A percentile compares a stretch with the other conserved stretches of the same genome.
These are phyloP conservation scores for Myotis vivesi DNA, from an alignment of 2,797 vertebrate species.

Conservation along the genomic window DNA sequence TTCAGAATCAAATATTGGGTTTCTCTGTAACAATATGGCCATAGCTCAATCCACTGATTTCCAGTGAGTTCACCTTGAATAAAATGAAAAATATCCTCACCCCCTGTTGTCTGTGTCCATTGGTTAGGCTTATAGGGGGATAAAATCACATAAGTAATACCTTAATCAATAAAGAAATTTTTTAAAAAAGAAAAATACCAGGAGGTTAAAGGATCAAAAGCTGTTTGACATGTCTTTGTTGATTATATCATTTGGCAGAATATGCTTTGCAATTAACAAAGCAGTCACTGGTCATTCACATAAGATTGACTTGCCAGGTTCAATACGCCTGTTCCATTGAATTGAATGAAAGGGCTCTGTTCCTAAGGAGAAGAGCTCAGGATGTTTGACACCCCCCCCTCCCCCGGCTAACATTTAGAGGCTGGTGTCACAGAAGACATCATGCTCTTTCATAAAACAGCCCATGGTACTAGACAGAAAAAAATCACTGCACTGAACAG, in stretches of 20 bases:
- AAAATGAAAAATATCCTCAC: neutral
- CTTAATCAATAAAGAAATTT: too few relatives aligned
- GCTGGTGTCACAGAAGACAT: slow-evolving; percentile 12
- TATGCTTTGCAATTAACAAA: slow-evolving; percentile 54
- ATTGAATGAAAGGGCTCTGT: slow-evolving; percentile 48
- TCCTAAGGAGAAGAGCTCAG: slow-evolving; percentile 57
- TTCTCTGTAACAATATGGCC: neutral
- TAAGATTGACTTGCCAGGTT: slow-evolving; percentile 37
- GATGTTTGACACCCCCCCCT: neutral
- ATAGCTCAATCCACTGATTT: slow-evolving; percentile 25
- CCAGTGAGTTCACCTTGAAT: slow-evolving; percentile 22
- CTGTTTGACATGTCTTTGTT: slow-evolving; percentile 35
- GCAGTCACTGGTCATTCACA: slow-evolving; percentile 48
- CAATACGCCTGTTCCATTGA: slow-evolving; percentile 29
- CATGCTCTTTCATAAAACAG: slow-evolving; percentile 15
- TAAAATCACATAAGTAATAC: too few relatives aligned
- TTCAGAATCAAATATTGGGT: slow-evolving; percentile 25
- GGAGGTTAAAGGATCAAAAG: slow-evolving; percentile 42
- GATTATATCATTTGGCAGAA: slow-evolving; percentile 58
- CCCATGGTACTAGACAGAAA: slow-evolving; percentile 38
- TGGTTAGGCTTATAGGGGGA: too few relatives aligned
- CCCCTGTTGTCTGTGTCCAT: too few relatives aligned
- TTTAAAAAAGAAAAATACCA: neutral
- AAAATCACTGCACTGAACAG: neutral
- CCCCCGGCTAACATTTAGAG: neutral